Evolutionary conservation across 1,140 invertebrate species (phyloP), one percentile per base, ranked within the genome.

Genomic region (Heliconius congener): DNA sequence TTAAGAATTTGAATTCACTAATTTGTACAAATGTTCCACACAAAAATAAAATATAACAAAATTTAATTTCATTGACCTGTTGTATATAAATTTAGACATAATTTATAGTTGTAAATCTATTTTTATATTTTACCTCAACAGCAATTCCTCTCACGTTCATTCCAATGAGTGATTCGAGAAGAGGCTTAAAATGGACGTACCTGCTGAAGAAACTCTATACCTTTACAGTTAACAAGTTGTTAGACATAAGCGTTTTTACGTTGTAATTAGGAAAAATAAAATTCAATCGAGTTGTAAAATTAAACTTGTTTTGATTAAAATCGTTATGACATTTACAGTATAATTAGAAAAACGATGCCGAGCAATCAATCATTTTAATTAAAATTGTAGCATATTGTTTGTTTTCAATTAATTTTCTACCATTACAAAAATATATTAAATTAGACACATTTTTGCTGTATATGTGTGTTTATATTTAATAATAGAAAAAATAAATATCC

Each of bases 41-140:
- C 8, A 72, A 72, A 72, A 72, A n/a, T 39, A 42, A 34, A 72
- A 42, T 1, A 19, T 6, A 39, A n/a, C 3, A 19, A 42, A 42
- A 11, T 39, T 11, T 23, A 72, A 66, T 66, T 66, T 13, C 34
- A 76, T 23, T 37, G 52, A 80, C 42, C 73, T 76, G 55, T 76
- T 80, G 74, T 76, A 76, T 80, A 80, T 80, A 71, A 80, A 80
- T 73, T 80, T 70, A 73, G 74, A 70, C 4, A 80, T 80, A 80
- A 80, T 76, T 80, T 80, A 74, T 37, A 52, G 74, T 55, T 80
- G 73, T 71, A 76, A 80, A 80, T 39, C 79, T 73, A 80, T 77
- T 80, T 76, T 80, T 76, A 73, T 73, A 76, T 34, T 70, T 42
- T 66, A 66, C 60, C 73, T 73, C 76, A 73, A 72, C 37, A 66